Conservation (phyloP, 2,797 vertebrate species). For the Lophius americanus region DNA sequence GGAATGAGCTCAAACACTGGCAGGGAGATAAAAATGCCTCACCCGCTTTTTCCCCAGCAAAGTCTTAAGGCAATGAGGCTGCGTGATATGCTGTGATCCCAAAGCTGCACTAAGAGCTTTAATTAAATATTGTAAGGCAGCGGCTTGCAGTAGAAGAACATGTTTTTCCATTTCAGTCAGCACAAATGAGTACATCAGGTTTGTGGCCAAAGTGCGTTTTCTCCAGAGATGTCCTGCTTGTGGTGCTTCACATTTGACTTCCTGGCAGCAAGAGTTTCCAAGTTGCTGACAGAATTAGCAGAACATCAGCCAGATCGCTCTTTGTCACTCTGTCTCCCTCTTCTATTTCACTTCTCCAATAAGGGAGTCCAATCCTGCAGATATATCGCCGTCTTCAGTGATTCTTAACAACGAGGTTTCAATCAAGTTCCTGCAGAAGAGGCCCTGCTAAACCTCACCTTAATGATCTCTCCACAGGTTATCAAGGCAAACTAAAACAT, state of each 20-base stretch:
- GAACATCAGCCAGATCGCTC: slow-evolving; percentile 26
- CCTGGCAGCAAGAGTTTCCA: background rate
- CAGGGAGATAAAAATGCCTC: slow-evolving; percentile 47
- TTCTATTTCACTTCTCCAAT: slow-evolving; percentile 47
- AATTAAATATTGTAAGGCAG: slow-evolving; percentile 48
- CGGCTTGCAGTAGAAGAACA: slow-evolving; percentile 17
- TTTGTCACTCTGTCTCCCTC: slow-evolving; percentile 25
- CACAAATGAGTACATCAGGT: slow-evolving; percentile 22
- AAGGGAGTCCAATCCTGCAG: slow-evolving; percentile 62
- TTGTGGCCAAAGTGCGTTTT: background rate
- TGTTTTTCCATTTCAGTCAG: slow-evolving; percentile 26
- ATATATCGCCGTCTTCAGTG: slow-evolving; percentile 53
- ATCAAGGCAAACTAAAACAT: slow-evolving; percentile 39
- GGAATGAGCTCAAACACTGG: slow-evolving; percentile 45
- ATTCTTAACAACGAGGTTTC: slow-evolving; percentile 47
- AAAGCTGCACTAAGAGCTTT: slow-evolving; percentile 46
- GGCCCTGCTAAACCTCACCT: slow-evolving; percentile 36
- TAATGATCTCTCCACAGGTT: slow-evolving; percentile 24
- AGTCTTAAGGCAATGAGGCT: slow-evolving; percentile 54
- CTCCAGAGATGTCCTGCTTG: background rate
- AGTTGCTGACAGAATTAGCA: slow-evolving; percentile 41
- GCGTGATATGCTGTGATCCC: slow-evolving; percentile 38
- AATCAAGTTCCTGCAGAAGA: slow-evolving; percentile 54
- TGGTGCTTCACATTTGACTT: background rate
- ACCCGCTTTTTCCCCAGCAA: slow-evolving; percentile 17